Evolutionary conservation across 1,140 invertebrate species (phyloP).

Genomic region (Solenopsis fugax): DNA sequence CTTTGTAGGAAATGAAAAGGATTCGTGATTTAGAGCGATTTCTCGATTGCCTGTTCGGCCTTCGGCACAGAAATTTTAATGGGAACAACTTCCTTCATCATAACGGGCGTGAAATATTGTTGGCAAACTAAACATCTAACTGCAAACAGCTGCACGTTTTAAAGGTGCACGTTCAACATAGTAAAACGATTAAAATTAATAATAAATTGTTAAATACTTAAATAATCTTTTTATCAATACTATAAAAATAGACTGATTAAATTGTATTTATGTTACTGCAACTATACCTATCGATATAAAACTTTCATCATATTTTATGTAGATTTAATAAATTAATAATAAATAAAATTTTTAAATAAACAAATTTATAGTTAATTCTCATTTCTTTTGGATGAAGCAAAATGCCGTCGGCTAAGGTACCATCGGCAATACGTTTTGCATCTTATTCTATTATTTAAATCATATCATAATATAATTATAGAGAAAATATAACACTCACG

Average conservation of each 20-base stretch:
- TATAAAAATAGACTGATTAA: not conserved
- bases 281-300: not conserved
- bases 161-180: not conserved
- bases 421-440: not conserved
- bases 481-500: not conserved
- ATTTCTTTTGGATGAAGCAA: not conserved
- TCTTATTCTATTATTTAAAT: not conserved
- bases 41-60: constrained; percentile 62
- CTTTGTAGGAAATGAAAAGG: constrained; percentile 73
- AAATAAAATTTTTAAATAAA: constrained; percentile 11
- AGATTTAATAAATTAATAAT: constrained; percentile 7
- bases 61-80: constrained; percentile 16
- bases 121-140: not conserved
- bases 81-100: not conserved
- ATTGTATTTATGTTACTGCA: not conserved
- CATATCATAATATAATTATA: not conserved
- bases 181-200: not conserved
- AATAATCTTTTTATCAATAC: not conserved
- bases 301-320: not conserved
- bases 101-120: not conserved
- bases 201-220: not conserved
- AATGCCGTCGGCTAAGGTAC: not conserved
- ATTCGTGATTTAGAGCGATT: constrained; percentile 39
- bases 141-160: not conserved
- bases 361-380: constrained; percentile 5